Base-by-base conservation (phyloP, 1,140 invertebrate species). In the Trichonephila inaurata region DNA sequence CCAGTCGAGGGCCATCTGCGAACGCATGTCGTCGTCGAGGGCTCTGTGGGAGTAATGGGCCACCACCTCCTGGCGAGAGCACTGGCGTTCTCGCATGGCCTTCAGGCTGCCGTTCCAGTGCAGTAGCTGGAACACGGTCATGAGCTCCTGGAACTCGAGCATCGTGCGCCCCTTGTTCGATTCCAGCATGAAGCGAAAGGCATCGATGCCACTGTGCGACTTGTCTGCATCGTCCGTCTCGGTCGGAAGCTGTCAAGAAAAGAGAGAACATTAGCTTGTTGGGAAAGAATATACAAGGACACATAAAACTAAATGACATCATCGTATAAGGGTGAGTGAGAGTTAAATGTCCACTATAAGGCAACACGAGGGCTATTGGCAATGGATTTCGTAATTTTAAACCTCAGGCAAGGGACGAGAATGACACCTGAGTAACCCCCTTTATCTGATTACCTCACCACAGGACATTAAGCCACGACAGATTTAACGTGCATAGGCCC, bases 91-190 rank as follows among this genome's bases (percentile, higher is more conserved):
- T 97, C 95, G 97, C 98, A 99, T 97, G 8, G 96, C 96, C 95
- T 98, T 98, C 93, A 99, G 96, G 92, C 98, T 98, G 1, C 98
- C 98, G 96, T 99, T 99, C 98, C 98, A 99, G 96, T 99, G 98
- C 2, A 99, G 96, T 81, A 99, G 96, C 96, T 99, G 98, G 96
- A 99, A 99, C 6, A 99, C 98, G 1, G 98, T 99, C 98, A 99
- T 99, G 94, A 99, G 96, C 96, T 99, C 98, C 96, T 99, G 98
- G 96, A 99, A 99, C 95, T 99, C 98, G 69, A 99, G 96, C 98
- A 99, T 99, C 24, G 98, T 99, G 82, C 98, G 97, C 0, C 98
- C 98, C 95, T 98, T 98, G 96, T 99, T 99, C 83, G 98, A 97
- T 96, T 99, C 98, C 94, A 99, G 96, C 98, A 99, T 99, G 95